These are phyloP conservation scores for Zeugodacus cucurbitae DNA, from an alignment of 1,140 invertebrate species.

Conservation along the genomic window DNA sequence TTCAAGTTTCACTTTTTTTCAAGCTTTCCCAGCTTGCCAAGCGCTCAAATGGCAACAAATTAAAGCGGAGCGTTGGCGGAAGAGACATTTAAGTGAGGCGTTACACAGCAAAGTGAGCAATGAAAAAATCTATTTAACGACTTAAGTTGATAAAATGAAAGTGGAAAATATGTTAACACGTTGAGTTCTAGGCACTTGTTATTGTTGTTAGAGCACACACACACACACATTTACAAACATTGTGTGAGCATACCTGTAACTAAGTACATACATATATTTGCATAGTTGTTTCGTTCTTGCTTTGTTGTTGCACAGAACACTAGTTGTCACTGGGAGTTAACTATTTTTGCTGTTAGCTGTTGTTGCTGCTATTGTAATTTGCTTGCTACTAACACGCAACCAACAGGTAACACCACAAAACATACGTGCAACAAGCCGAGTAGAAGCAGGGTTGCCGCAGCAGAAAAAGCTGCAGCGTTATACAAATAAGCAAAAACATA, in stretches of 20 bases:
- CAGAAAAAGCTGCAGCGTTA: neutral
- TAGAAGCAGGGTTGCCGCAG: too few species aligned
- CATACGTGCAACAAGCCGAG: neutral
- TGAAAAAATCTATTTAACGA: conserved; percentile 12
- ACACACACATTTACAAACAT: too few species aligned
- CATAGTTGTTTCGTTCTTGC: too few species aligned
- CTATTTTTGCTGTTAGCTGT: neutral
- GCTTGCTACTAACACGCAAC: neutral
- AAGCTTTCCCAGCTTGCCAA: neutral
- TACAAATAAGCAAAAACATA: neutral
- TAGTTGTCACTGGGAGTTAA: neutral
- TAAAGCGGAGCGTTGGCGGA: neutral
- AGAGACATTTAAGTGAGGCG: neutral
- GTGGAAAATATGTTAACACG: neutral
- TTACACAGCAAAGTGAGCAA: neutral
- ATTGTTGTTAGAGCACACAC: neutral
- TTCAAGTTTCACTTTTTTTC: neutral
- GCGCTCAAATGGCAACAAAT: neutral
- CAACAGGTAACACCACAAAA: neutral
- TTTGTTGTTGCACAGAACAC: neutral
- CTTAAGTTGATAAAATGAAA: conserved; percentile 9
- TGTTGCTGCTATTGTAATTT: neutral
- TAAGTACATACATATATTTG: too few species aligned
- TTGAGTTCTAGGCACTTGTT: neutral
- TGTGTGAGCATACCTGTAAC: too few species aligned